Evolutionary conservation across 2,113 vertebrate species (phyloP), one percentile per base, ranked within the genome.

Genomic region (Syrmaticus mikado): DNA sequence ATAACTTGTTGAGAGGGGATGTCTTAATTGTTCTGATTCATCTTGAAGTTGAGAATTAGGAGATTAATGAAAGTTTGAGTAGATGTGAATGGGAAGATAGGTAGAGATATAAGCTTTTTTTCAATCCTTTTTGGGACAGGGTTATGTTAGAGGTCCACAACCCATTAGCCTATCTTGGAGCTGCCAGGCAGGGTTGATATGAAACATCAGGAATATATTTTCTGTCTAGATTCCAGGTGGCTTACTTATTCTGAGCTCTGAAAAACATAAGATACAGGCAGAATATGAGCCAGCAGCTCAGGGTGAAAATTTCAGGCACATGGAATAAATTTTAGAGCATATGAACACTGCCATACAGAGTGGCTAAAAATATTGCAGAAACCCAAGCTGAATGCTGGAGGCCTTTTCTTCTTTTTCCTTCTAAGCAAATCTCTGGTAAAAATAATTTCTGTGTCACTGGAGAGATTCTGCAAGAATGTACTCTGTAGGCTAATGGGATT

Each of bases 371-470:
- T 66, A 58, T 62, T 57, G 61, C 70, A 86, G 48, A 84, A 90
- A 89, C 70, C 24, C 53, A 82, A 76, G 21, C 40, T 82, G 45
- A 92, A 62, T 73, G 83, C 74, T 92, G 48, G 48, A 95, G 48
- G n/a, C 14, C 77, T 95, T 86, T 82, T 87, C 20, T 82, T 83
- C 62, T 41, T 77, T 92, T 89, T 82, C 19, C 45, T 93, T 19
- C 38, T 60, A 72, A 88, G 73, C 15, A 78, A 57, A 43, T 78
- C 40, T 67, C 34, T 66, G 34, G 52, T 74, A 88, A 88, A 91
- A 94, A 83, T 60, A 50, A 88, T 93, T 85, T 91, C n/a, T 82
- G 5, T 85, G 75, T 76, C 82, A 95, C 75, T 19, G 83, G 77
- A 88, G 73, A 89, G 30, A 53, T 92, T 30, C 62, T 71, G 48